A percentile compares a stretch with the other conserved stretches of the same genome.
Evolutionary conservation across 2,797 vertebrate genomes (phyloP).

Genomic region (Neostethus bicornis): DNA sequence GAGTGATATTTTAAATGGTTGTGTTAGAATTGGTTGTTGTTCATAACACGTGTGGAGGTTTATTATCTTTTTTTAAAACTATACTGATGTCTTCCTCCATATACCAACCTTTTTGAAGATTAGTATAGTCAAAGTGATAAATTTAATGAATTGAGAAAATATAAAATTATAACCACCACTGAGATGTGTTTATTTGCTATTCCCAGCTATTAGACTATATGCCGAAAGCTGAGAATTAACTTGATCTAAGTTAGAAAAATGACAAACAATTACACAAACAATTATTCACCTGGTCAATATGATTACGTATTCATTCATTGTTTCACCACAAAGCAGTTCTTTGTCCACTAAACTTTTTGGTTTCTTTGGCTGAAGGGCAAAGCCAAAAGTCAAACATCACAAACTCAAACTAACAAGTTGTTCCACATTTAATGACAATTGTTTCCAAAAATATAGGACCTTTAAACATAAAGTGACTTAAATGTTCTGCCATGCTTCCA

Average conservation of each 20-base stretch:
- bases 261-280: no score
- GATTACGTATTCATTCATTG: background rate
- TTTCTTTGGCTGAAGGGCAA: background rate
- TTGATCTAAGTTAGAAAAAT: no score
- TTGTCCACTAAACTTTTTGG: background rate
- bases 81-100: background rate
- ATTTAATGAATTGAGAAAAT: no score
- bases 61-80: background rate
- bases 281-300: background rate
- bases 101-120: background rate
- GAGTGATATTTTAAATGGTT: background rate
- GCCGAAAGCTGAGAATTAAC: no score
- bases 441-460: background rate
- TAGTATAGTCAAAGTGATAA: background rate
- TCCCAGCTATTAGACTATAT: no score
- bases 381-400: background rate
- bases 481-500: background rate
- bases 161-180: no score
- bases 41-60: background rate
- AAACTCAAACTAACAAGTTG: background rate
- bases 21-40: background rate
- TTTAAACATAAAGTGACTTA: no score
- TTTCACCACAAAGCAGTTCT: background rate
- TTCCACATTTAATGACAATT: background rate
- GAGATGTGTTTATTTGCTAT: no score